phyloP scores from a whole-genome alignment of 1,140 invertebrate species.

The Lineus longissimus region DNA sequence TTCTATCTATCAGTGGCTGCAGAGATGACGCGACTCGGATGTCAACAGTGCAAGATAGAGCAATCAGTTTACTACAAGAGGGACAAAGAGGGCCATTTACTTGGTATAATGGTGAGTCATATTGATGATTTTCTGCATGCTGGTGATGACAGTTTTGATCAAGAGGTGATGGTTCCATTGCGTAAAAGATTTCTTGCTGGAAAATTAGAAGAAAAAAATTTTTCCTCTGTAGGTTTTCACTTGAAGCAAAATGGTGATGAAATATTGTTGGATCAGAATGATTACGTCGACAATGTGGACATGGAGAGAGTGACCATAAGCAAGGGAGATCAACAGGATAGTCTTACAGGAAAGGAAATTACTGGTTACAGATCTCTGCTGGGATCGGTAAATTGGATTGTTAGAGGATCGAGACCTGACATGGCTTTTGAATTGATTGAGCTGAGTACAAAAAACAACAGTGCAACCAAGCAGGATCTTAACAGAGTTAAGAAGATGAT shows the following conservation, averaged over 20 bases:
- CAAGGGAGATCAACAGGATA: constrained; percentile 1
- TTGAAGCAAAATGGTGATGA: constrained; percentile 4
- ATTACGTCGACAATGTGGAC: constrained; percentile 16
- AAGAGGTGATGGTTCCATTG: constrained; percentile 12
- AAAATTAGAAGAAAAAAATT: constrained; percentile 19
- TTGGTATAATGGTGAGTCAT: background rate
- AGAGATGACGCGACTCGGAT: too few species aligned
- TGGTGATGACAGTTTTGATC: constrained; percentile 2
- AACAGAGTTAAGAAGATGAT: constrained; percentile 17
- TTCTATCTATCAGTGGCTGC: too few species aligned
- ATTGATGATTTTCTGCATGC: constrained; percentile 10
- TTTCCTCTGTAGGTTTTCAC: background rate
- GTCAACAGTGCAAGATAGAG: too few species aligned
- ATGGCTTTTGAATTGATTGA: constrained; percentile 21
- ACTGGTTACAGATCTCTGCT: constrained; percentile 16
- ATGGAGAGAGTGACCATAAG: constrained; percentile 7
- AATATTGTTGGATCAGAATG: constrained; percentile 18
- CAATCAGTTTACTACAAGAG: too few species aligned
- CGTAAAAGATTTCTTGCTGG: constrained; percentile 19
- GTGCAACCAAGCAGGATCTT: constrained; percentile 10
- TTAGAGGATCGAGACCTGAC: constrained; percentile 19
- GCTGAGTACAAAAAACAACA: constrained; percentile 16
- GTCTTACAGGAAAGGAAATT: constrained; percentile 12
- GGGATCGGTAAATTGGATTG: constrained; percentile 22
- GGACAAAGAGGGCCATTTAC: too few species aligned